Evolutionary conservation across 92 coral and sea anemone species (phyloP).

Genomic region (Epizoanthus fatuus): DNA sequence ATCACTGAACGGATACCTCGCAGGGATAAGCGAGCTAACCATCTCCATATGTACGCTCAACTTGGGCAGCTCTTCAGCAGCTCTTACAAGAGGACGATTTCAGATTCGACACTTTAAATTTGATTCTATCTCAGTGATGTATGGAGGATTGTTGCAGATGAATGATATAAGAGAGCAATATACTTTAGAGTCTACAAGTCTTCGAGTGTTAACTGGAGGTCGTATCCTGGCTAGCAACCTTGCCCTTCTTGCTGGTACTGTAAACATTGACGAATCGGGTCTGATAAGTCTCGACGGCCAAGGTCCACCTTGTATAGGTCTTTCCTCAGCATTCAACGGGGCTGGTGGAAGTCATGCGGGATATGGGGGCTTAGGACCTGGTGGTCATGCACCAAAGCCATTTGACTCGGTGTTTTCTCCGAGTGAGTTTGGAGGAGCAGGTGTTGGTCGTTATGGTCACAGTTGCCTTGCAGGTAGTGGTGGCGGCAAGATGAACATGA

Average conservation of each 20-base stretch:
- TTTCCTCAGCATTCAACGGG: slow-evolving; percentile 26
- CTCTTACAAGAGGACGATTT: slow-evolving; percentile 40
- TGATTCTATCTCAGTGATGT: slow-evolving; percentile 58
- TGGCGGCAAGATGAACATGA: slow-evolving; percentile 66
- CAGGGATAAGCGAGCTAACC: slow-evolving; percentile 64
- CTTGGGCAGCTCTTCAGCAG: slow-evolving; percentile 64
- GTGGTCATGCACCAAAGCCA: slow-evolving; percentile 45
- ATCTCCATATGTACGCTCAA: slow-evolving; percentile 59
- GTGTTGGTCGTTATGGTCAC: slow-evolving; percentile 48
- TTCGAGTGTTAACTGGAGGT: slow-evolving; percentile 64
- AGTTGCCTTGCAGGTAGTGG: slow-evolving; percentile 51
- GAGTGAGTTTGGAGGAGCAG: slow-evolving; percentile 65
- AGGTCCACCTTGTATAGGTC: slow-evolving; percentile 41
- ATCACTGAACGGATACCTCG: slow-evolving; percentile 60
- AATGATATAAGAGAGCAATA: slow-evolving; percentile 50
- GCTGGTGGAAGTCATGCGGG: slow-evolving; percentile 72
- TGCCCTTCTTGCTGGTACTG: slow-evolving; percentile 46
- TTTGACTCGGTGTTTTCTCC: slow-evolving; percentile 63
- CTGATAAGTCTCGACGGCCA: slow-evolving; percentile 64
- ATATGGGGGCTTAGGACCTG: slow-evolving; percentile 66
- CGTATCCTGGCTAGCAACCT: slow-evolving; percentile 52
- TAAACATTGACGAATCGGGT: slow-evolving; percentile 60
- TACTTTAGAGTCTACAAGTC: slow-evolving; percentile 33
- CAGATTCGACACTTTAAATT: slow-evolving; percentile 57
- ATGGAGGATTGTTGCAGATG: slow-evolving; percentile 62